Conservation (phyloP, 2,797 vertebrate species). For the Emys orbicularis region DNA sequence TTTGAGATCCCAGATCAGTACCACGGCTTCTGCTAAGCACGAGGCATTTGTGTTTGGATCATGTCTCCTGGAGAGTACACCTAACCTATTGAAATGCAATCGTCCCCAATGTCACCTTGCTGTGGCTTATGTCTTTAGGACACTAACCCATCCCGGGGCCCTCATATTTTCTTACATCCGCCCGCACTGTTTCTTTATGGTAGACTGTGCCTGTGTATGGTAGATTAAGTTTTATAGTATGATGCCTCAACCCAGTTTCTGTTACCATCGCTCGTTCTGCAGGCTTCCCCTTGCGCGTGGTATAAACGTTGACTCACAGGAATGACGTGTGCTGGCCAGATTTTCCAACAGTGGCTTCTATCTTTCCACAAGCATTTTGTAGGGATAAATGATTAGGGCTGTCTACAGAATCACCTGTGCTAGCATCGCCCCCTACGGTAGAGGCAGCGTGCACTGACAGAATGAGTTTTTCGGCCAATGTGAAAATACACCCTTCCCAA, state of each 20-base stretch:
- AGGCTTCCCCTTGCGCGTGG: not conserved
- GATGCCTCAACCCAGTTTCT: constrained; percentile 6
- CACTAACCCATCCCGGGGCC: constrained; percentile 46
- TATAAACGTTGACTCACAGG: fast-evolving
- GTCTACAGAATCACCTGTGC: no score
- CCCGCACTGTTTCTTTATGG: constrained; percentile 21
- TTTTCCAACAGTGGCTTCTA: fast-evolving
- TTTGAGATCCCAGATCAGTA: not conserved
- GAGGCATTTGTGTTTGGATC: not conserved
- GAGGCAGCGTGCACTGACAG: no score
- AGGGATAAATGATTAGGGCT: not conserved
- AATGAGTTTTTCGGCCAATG: no score
- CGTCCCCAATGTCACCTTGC: no score
- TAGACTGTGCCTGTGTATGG: constrained; percentile 33
- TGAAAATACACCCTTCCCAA: no score
- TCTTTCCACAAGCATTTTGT: fast-evolving
- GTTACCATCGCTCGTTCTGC: not conserved
- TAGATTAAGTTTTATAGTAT: constrained; percentile 48
- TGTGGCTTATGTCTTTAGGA: constrained; percentile 29
- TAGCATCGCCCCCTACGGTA: no score
- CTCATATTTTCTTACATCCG: constrained; percentile 15
- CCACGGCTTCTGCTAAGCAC: not conserved
- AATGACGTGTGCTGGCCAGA: fast-evolving
- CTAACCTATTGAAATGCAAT: not conserved
- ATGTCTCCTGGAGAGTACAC: constrained; percentile 16